phyloP scores from a whole-genome alignment of 2,113 vertebrate species.

The Rhinogobius similis region DNA sequence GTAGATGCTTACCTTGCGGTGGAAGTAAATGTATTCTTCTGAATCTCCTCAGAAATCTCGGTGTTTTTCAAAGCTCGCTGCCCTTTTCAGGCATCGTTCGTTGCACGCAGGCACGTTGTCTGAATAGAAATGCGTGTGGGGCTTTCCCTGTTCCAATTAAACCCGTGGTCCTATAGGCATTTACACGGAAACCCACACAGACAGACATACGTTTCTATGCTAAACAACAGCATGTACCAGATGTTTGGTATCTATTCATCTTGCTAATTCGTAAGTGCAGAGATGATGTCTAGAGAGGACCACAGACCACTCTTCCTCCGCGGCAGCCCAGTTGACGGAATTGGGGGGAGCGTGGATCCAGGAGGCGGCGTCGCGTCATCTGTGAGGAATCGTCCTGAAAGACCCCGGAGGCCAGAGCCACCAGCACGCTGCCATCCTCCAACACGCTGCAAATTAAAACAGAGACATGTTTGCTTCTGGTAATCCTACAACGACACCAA shows the following conservation, averaged over 20 bases:
- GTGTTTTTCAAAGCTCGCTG: conserved; percentile 3
- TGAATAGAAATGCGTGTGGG: conserved; percentile 33
- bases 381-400: conserved; percentile 27
- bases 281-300: conserved; percentile 11
- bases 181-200: background rate
- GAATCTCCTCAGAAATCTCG: background rate
- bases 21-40: conserved; percentile 1
- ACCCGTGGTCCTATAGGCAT: background rate
- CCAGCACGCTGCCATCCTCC: conserved; percentile 34
- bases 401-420: conserved; percentile 22
- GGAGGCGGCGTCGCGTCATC: conserved; percentile 37
- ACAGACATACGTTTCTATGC: conserved; percentile 2
- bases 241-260: conserved; percentile 19
- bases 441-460: conserved; percentile 34
- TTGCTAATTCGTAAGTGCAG: conserved; percentile 15
- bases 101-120: conserved; percentile 42
- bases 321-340: conserved; percentile 23
- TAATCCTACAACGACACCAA: background rate
- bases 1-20: conserved; percentile 46
- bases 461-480: background rate
- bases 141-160: background rate
- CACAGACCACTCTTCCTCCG: conserved; percentile 4
- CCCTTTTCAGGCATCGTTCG: conserved; percentile 19
- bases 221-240: conserved; percentile 10
- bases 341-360: conserved; percentile 9